Evolutionary conservation across 1,140 invertebrate genomes (phyloP).

Genomic region (Ips nitidus): DNA sequence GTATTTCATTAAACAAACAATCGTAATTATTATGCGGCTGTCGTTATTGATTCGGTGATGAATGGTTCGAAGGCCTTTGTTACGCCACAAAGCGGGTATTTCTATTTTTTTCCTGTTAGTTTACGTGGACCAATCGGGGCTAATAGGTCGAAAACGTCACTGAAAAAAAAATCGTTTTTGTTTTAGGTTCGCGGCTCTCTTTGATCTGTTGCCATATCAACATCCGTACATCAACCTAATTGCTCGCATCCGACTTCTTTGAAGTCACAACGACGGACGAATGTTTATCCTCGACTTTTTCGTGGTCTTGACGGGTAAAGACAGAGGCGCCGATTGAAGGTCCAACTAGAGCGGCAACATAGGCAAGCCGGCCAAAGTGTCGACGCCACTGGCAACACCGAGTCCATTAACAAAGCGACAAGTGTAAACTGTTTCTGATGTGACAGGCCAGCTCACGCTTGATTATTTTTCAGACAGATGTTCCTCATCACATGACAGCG

Average conservation of each 20-base stretch:
- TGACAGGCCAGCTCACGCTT: constrained; percentile 13
- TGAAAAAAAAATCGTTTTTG: not conserved
- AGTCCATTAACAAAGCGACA: constrained; percentile 23
- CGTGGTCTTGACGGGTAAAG: not conserved
- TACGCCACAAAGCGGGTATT: not conserved
- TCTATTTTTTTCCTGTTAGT: not conserved
- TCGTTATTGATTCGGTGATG: constrained; percentile 23
- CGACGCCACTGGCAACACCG: not conserved
- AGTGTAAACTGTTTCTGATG: constrained; percentile 25
- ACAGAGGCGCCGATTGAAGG: no score
- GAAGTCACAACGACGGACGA: constrained; percentile 2
- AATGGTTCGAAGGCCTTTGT: not conserved
- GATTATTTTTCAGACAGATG: constrained; percentile 27
- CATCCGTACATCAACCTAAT: constrained; percentile 31
- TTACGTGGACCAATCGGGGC: no score
- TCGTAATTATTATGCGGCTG: constrained; percentile 26
- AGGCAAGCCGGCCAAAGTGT: no score
- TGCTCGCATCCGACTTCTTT: constrained; percentile 13
- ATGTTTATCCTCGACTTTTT: constrained; percentile 9
- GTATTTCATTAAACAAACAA: constrained; percentile 32
- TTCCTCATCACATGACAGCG: constrained; percentile 15
- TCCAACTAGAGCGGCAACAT: no score
- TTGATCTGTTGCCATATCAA: constrained; percentile 18
- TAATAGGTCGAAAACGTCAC: no score
- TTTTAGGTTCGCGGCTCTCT: not conserved